Evolutionary conservation across 2,888 invertebrate species (phyloP), one percentile per base, ranked within the genome.

Genomic region (Ochlodes sylvanus): DNA sequence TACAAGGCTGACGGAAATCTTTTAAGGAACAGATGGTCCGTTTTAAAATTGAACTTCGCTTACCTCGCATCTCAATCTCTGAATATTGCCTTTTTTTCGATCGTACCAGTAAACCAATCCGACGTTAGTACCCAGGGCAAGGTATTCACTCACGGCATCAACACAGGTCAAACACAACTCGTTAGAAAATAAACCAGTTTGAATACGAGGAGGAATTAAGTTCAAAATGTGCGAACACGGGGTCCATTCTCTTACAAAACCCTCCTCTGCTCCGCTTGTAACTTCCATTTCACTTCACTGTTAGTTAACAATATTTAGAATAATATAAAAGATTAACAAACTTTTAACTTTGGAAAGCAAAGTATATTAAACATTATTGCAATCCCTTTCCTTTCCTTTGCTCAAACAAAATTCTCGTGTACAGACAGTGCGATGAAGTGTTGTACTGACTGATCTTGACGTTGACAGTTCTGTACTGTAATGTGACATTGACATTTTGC

Each of bases 51-150:
- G 1, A 12, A 41, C 34, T 14, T 52, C 56, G 64, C 89, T 88
- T 94, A 98, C 98, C 95, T 98, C 97, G 78, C 97, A 96, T 82
- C 96, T 93, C 1, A 98, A 89, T 77, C 96, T 95, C 80, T 98
- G 96, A 72, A 98, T 93, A 75, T 96, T 95, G 62, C 96, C 96
- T 52, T 95, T 96, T 72, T 95, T 95, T 71, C 98, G 94, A 85
- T 97, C 96, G 84, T 96, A 98, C 96, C 98, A 97, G 85, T 97
- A 98, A 32, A 98, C 95, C 65, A 97, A 90, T 2, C 98, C 98
- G 17, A 96, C 95, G 88, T 97, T 98, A 1, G 97, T 97, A 1
- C 98, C 98, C 65, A 98, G 85, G 0, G 96, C 98, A 72, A 98
- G 94, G 84, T 96, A 98, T 77, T 97, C 96, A 17, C 95, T 94